Base-by-base conservation (phyloP, 2,113 vertebrate genomes). In the Cheilinus undulatus region DNA sequence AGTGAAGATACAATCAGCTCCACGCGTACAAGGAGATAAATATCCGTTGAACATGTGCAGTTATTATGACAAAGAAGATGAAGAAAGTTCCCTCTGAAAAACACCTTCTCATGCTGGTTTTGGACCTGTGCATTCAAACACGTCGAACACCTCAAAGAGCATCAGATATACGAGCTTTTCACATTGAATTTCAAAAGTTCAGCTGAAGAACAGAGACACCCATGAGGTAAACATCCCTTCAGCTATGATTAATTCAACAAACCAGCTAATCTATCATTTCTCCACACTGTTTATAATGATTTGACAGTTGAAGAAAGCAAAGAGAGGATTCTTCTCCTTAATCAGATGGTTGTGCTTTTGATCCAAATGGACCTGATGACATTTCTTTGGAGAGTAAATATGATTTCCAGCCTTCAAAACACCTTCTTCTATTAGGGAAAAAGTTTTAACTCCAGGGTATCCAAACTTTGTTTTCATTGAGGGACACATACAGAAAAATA, bases 161-260 rank as follows among this genome's bases (percentile, higher is more conserved):
- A n/a, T n/a, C n/a, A 19, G 8, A 60, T 51, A 22, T n/a, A 5
- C 1, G 22, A 34, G 42, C 32, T 19, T 27, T 27, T 50, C 40
- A 36, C n/a, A 24, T 1, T 0, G 17, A 53, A 36, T 27, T n/a
- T 19, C 9, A 50, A 45, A 27, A 28, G 30, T 38, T 75, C 34
- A 30, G 24, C 42, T 20, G 46, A 63, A 80, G 59, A 68, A 78
- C 38, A 38, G 26, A 75, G 38, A 36, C n/a, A 12, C 14, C 15
- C 43, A 14, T 23, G 53, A 14, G 11, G 61, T 69, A 83, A 85
- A 78, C 73, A 81, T 27, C 49, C 63, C 71, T 49, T 62, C 46
- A 74, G 82, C 77, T 60, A 27, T 40, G 43, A 79, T 86, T 67
- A 82, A 75, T 79, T 71, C 54, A 76, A 36, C 52, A 63, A 76